These are phyloP conservation scores for Zaprionus ghesquierei DNA, from an alignment of 1,140 invertebrate genomes.

Conservation along the genomic window DNA sequence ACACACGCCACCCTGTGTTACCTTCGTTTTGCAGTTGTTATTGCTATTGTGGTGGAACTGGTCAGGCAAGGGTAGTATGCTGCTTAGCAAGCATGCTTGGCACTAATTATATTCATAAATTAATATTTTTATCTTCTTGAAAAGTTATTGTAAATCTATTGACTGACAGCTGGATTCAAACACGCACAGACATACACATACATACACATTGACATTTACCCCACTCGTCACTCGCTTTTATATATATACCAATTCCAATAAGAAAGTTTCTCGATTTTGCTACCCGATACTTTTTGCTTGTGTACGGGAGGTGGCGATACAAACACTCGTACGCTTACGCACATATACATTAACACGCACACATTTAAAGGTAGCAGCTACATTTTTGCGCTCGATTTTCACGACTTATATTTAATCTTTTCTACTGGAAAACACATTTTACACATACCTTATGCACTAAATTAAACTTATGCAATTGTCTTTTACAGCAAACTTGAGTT, in stretches of 20 bases:
- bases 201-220: no score
- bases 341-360: conserved; percentile 28
- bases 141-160: conserved; percentile 16
- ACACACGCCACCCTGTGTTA: conserved; percentile 15
- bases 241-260: conserved; percentile 48
- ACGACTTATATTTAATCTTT: neutral
- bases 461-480: conserved; percentile 57
- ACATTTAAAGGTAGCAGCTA: conserved; percentile 40
- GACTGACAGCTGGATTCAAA: conserved; percentile 30
- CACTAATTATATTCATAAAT: neutral
- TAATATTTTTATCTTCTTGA: conserved; percentile 1
- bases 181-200: no score
- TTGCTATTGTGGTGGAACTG: neutral
- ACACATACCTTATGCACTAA: conserved; percentile 65
- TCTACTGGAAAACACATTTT: conserved; percentile 1
- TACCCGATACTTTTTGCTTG: conserved; percentile 74
- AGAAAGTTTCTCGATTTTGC: conserved; percentile 79
- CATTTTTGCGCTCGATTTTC: conserved; percentile 57
- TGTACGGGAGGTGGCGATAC: conserved; percentile 43
- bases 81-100: conserved; percentile 2
- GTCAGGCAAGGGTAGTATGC: neutral
- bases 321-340: conserved; percentile 17
- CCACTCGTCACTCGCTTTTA: neutral
- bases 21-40: neutral
- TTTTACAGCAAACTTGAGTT: conserved; percentile 55